Conservation (phyloP, 2,888 invertebrate genomes). For the Hemistola chrysoprasaria region DNA sequence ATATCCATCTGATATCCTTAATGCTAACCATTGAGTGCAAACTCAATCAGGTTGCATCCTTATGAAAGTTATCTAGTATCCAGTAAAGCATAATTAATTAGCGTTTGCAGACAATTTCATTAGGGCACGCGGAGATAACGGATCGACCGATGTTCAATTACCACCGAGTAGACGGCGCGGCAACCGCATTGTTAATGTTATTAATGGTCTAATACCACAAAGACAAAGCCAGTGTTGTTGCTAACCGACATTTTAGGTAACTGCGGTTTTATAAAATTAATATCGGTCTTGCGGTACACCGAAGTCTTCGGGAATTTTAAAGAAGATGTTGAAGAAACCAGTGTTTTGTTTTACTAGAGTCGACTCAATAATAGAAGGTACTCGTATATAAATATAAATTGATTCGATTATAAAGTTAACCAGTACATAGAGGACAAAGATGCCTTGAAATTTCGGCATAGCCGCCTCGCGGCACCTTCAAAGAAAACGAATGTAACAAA, state of each 20-base stretch:
- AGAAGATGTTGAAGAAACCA: conserved; percentile 4
- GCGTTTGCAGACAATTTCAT: conserved; percentile 56
- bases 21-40: not conserved
- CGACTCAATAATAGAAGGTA: too few relatives aligned
- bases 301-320: not conserved
- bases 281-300: conserved; percentile 11
- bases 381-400: too few relatives aligned
- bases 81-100: conserved; percentile 52
- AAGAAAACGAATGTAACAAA: too few relatives aligned
- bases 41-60: conserved; percentile 15
- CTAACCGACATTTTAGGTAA: conserved; percentile 37
- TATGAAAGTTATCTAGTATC: conserved; percentile 30
- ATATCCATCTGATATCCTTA: too few relatives aligned
- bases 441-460: too few relatives aligned
- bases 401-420: too few relatives aligned
- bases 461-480: too few relatives aligned
- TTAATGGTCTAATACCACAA: conserved; percentile 60
- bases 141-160: conserved; percentile 59
- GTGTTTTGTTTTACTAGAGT: too few relatives aligned
- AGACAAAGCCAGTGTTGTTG: conserved; percentile 51
- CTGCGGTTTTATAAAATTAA: conserved; percentile 26
- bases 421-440: too few relatives aligned
- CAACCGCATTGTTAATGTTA: conserved; percentile 64
- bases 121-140: conserved; percentile 53
- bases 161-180: conserved; percentile 44